Percentiles rank a stretch among this genome's conserved stretches.
Conservation (phyloP, 1,140 invertebrate genomes). For the Calycopis cecrops region DNA sequence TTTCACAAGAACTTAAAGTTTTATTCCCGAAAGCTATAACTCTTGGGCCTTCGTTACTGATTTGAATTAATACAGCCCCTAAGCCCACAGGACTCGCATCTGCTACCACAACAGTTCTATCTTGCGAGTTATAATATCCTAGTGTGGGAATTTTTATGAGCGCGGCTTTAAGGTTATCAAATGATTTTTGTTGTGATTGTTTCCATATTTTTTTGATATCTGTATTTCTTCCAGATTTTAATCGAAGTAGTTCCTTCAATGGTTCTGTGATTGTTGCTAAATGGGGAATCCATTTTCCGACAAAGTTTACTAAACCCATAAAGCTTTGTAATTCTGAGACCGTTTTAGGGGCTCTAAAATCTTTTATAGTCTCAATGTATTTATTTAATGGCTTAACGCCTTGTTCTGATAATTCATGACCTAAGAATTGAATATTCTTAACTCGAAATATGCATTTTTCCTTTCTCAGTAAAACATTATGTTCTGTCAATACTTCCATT, state of each 20-base stretch:
- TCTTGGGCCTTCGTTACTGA: conserved; percentile 20
- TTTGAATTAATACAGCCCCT: conserved; percentile 45
- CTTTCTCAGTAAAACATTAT: conserved; percentile 16
- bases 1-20: conserved; percentile 31
- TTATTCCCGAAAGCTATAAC: conserved; percentile 37
- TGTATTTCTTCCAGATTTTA: conserved; percentile 4
- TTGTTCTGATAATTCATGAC: conserved; percentile 14
- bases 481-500: neutral
- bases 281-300: conserved; percentile 25
- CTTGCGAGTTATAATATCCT: conserved; percentile 27
- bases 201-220: conserved; percentile 2
- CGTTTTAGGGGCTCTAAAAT: conserved; percentile 16
- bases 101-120: conserved; percentile 44
- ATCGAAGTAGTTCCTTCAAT: conserved; percentile 1
- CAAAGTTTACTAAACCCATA: conserved; percentile 20
- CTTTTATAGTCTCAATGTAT: conserved; percentile 16
- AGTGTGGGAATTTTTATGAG: conserved; percentile 18
- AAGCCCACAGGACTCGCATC: conserved; percentile 62
- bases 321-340: conserved; percentile 25
- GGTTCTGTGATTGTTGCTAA: conserved; percentile 18
- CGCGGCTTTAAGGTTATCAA: conserved; percentile 9
- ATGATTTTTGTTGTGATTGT: neutral
- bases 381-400: conserved; percentile 22
- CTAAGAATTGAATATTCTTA: conserved; percentile 15
- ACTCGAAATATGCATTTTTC: conserved; percentile 14